Percentiles rank a stretch among this genome's conserved stretches.
Conservation (phyloP, 2,888 invertebrate genomes). For the Oithona nana region DNA sequence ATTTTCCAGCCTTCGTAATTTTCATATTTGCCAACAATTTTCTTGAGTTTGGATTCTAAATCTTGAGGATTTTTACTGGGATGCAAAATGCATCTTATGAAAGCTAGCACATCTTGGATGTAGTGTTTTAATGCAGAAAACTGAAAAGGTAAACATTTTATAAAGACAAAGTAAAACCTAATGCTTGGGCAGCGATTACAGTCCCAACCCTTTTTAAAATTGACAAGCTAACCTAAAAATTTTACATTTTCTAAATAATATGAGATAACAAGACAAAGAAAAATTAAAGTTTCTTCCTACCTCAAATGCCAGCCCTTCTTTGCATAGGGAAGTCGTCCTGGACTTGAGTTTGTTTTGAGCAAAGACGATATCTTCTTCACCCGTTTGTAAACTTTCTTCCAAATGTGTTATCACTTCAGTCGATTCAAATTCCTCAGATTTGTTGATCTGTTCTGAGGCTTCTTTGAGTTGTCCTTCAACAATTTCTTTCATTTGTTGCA, state of each 20-base stretch:
- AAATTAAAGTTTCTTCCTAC: not conserved
- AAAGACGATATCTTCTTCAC: not conserved
- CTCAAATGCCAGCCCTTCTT: not conserved
- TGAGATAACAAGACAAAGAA: too few relatives aligned
- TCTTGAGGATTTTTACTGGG: not conserved
- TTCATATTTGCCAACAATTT: not conserved
- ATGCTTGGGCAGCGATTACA: too few relatives aligned
- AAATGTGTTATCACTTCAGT: not conserved
- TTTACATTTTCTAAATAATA: too few relatives aligned
- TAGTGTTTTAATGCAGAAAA: not conserved
- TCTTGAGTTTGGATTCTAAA: not conserved
- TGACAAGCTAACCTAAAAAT: too few relatives aligned
- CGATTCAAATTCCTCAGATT: not conserved
- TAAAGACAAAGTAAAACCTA: not conserved
- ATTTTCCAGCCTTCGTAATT: not conserved
- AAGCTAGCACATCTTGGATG: not conserved
- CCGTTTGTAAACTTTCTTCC: not conserved
- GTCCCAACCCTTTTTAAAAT: too few relatives aligned
- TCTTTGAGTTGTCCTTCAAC: not conserved
- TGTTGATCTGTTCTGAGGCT: not conserved
- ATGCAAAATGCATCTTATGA: not conserved
- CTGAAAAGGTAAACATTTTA: not conserved
- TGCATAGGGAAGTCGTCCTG: not conserved
- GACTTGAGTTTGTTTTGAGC: not conserved
- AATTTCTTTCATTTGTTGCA: not conserved